Evolutionary conservation across 2,113 vertebrate genomes (phyloP).

Genomic region (Grammatotria lemairii): DNA sequence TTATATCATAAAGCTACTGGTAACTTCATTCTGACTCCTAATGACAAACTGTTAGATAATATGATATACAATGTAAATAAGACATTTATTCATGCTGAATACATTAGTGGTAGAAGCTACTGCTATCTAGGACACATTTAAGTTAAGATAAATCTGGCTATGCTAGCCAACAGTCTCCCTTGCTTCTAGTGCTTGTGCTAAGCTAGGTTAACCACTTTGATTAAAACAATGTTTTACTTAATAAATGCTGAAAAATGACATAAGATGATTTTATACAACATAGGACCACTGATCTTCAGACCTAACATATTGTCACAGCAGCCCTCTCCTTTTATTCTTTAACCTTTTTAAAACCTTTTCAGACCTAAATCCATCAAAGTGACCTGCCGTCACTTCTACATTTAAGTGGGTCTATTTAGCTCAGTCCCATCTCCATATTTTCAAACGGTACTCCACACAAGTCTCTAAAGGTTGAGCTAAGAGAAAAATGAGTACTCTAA

Average conservation of each 20-base stretch:
- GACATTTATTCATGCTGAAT: background rate
- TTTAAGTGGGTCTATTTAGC: background rate
- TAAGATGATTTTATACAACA: background rate
- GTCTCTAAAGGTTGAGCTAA: background rate
- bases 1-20: background rate
- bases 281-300: background rate
- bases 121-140: rapidly evolving
- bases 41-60: background rate
- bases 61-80: background rate
- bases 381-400: rapidly evolving
- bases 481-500: background rate
- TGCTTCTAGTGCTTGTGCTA: background rate
- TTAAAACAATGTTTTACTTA: background rate
- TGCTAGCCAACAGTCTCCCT: background rate
- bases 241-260: background rate
- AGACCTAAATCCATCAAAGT: background rate
- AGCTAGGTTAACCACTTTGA: background rate
- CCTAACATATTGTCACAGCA: background rate
- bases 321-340: background rate
- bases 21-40: background rate
- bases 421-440: background rate
- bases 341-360: background rate
- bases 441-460: background rate
- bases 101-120: background rate
- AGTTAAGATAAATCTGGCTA: background rate